A percentile compares a stretch with the other conserved stretches of the same genome.
Conservation (phyloP, 2,888 invertebrate species). For the Tridacna gigas region DNA sequence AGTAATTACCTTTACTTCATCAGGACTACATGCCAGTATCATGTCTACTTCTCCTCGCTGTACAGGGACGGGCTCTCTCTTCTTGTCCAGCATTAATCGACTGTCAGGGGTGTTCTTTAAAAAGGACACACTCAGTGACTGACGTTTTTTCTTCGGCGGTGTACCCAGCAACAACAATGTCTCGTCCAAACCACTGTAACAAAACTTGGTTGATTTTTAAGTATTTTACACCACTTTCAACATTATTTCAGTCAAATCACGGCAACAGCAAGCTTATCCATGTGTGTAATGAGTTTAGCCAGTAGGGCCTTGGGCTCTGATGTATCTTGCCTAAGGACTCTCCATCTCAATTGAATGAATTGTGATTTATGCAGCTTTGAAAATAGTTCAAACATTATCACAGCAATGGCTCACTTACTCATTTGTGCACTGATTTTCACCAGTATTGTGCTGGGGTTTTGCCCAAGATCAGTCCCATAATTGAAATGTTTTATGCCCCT, state of each 20-base stretch:
- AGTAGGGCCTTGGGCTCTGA: no score
- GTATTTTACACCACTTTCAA: slow-evolving; percentile 3
- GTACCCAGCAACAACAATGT: slow-evolving; percentile 75
- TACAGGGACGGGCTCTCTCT: not conserved
- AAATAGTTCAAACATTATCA: no score
- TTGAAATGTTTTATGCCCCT: no score
- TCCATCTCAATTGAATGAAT: no score
- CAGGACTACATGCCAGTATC: slow-evolving; percentile 56
- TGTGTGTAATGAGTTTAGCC: no score
- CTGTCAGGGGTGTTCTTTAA: slow-evolving; percentile 34
- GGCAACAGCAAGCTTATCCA: not conserved
- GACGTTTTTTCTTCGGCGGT: slow-evolving; percentile 69
- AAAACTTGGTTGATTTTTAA: not conserved
- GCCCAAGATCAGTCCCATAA: no score
- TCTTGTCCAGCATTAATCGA: slow-evolving; percentile 1
- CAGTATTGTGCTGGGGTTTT: no score
- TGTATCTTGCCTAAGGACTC: no score
- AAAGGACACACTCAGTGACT: slow-evolving; percentile 53
- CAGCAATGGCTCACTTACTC: no score
- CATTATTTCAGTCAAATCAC: not conserved
- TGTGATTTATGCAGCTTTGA: no score
- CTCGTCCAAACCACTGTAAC: slow-evolving; percentile 70
- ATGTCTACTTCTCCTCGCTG: slow-evolving; percentile 54
- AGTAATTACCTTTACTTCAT: slow-evolving; percentile 1
- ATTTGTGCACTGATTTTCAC: no score